phyloP scores from a whole-genome alignment of 2,797 vertebrate species.

The Lepilemur ruficaudatus region DNA sequence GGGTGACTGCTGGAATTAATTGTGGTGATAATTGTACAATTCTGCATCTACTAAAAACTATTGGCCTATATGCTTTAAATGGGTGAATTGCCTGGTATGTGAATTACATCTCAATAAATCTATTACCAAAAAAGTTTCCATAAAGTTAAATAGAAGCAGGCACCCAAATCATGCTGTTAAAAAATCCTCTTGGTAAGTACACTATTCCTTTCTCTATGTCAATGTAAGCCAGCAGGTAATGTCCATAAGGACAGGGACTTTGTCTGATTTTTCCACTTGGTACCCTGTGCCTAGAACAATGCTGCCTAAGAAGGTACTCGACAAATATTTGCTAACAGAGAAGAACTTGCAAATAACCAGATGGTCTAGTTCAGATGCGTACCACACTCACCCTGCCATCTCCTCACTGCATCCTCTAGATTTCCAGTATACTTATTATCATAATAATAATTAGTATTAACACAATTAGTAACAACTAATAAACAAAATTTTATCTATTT shows the following conservation, averaged over 20 bases:
- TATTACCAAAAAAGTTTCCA: background rate
- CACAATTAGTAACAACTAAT: background rate
- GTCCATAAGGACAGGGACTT: background rate
- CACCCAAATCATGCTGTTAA: background rate
- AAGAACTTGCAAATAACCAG: background rate
- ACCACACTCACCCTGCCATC: background rate
- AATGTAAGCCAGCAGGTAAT: background rate
- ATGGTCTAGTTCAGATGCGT: background rate
- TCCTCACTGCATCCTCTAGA: background rate
- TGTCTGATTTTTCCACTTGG: background rate
- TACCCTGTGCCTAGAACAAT: background rate
- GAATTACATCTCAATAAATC: background rate
- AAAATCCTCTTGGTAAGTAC: background rate
- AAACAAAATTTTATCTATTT: slow-evolving; percentile 36
- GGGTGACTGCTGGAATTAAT: background rate
- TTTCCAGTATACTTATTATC: background rate
- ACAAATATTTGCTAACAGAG: background rate
- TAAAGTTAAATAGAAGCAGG: background rate
- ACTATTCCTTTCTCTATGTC: background rate
- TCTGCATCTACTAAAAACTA: background rate
- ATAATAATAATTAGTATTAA: background rate
- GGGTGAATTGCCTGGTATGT: background rate
- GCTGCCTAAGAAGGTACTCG: background rate
- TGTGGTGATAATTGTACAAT: background rate
- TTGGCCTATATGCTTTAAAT: background rate